A percentile compares a stretch with the other conserved stretches of the same genome.
These are phyloP conservation scores for Atta texana DNA, from an alignment of 1,140 invertebrate species.

Conservation along the genomic window DNA sequence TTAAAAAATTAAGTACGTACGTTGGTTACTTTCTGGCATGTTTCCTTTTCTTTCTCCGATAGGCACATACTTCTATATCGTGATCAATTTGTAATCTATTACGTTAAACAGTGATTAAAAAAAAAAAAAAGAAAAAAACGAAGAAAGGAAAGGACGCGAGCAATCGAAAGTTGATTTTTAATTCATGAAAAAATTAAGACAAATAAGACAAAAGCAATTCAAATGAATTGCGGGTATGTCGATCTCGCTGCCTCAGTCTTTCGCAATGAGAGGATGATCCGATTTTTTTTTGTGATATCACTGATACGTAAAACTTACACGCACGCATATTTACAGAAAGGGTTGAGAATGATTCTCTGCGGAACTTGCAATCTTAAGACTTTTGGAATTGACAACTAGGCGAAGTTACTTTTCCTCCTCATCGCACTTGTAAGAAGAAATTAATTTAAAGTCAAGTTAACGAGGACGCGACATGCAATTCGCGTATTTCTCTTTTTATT, in stretches of 20 bases:
- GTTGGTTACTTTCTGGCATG: conserved; percentile 23
- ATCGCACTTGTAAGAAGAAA: conserved; percentile 6
- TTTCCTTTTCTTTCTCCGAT: conserved; percentile 41
- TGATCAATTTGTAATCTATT: conserved; percentile 24
- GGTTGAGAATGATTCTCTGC: conserved; percentile 25
- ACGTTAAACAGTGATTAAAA: conserved; percentile 22
- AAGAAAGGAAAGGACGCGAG: conserved; percentile 14
- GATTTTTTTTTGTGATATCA: conserved; percentile 28
- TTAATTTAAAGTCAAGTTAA: conserved; percentile 20
- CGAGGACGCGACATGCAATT: conserved; percentile 17
- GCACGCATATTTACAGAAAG: conserved; percentile 65
- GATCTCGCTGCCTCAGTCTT: conserved; percentile 66
- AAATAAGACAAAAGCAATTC: conserved; percentile 6
- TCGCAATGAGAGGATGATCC: conserved; percentile 52
- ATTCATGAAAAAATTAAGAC: conserved; percentile 27
- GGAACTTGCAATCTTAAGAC: conserved; percentile 43
- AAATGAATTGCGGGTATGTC: conserved; percentile 37
- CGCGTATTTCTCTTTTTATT: conserved; percentile 28
- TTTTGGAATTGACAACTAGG: conserved; percentile 65
- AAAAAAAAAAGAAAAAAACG: background rate
- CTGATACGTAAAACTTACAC: conserved; percentile 56
- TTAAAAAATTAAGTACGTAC: conserved; percentile 66
- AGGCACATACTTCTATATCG: conserved; percentile 40
- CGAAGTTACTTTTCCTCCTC: conserved; percentile 39
- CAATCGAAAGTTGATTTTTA: background rate